Base-by-base conservation (phyloP, 2,888 invertebrate genomes). In the Stomorhina lunata region DNA sequence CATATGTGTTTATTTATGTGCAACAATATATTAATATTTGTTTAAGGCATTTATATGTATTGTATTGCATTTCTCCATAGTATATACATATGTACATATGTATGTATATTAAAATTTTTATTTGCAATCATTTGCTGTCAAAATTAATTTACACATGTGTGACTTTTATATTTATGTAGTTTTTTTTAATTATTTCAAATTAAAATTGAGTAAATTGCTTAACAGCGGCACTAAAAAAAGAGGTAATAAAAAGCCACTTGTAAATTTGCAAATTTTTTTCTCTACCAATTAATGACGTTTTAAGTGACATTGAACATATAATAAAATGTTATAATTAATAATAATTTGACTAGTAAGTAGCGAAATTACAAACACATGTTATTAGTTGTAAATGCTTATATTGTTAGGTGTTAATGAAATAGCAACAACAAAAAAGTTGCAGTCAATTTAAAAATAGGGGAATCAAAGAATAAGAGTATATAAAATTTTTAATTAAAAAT, bases 111-210 rank as follows among this genome's bases (percentile, higher is more conserved):
- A n/a, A n/a, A n/a, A 48, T 20, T 37, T 48, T 27, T 50, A 29
- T 68, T 50, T 2, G 40, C 32, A 61, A 20, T 69, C 40, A 15
- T 50, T n/a, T 53, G 45, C 43, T 66, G 76, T 61, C 72, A 61
- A 53, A 37, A 37, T 57, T 81, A 77, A 77, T 55, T 65, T 45
- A 76, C 81, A 68, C 81, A 77, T 68, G 61, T 78, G 63, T 50
- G 48, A 81, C 17, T 71, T 55, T 37, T 20, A 5, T 29, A 45
- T 72, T 55, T 53, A 48, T 43, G n/a, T 50, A 15, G 27, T 5
- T 63, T 15, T 10, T 65, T 72, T 40, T 71, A 45, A 9, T 61
- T 55, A 25, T 63, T 71, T 50, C 27, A 45, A 72, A 63, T 45
- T 68, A 20, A 34, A 61, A 65, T 50, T 57, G 12, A 43, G 17